Base-by-base conservation (phyloP, 2,113 vertebrate genomes). In the Lontra canadensis region DNA sequence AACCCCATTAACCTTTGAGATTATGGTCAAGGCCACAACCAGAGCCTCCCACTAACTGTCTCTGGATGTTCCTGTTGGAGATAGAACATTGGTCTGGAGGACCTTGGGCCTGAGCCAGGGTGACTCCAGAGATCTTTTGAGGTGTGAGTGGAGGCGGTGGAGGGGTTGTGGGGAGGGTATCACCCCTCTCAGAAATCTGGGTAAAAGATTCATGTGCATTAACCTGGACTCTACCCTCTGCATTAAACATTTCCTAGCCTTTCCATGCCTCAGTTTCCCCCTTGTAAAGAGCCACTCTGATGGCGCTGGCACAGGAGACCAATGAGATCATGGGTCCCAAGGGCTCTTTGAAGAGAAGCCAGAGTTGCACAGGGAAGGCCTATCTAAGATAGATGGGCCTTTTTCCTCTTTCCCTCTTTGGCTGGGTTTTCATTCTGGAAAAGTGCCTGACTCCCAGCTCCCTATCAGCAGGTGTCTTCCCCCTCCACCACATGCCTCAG, bases 231-330 rank as follows among this genome's bases (percentile, higher is more conserved):
- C 67, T 55, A 14, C 34, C 31, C n/a, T 91, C 49, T 92, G 89
- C 47, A 92, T 23, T 55, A 61, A 73, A 52, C 74, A 18, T 69
- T 78, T 47, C 84, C 29, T 74, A 36, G 29, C 25, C 61, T 74
- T 93, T 63, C 55, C 2, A 5, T 71, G 69, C 78, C 96, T 97
- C 95, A 78, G 96, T 97, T 90, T 97, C 47, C 88, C 94, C 36
- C 47, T 42, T 57, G 49, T 34, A 88, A 94, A 95, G 74, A 87
- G 52, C 69, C 25, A 3, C 25, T 87, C 78, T 94, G 78, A 63
- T 49, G 85, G n/a, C 59, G 34, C 57, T 84, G 86, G 94, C 81
- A 34, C 0, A 1, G 44, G 83, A 36, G 88, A 44, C 61, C 26
- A 39, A 88, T 39, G 31, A 87, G 90, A 52, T 93, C 94, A 57